Base-by-base conservation (phyloP, 1,140 invertebrate species). In the Bombus sibiricus region DNA sequence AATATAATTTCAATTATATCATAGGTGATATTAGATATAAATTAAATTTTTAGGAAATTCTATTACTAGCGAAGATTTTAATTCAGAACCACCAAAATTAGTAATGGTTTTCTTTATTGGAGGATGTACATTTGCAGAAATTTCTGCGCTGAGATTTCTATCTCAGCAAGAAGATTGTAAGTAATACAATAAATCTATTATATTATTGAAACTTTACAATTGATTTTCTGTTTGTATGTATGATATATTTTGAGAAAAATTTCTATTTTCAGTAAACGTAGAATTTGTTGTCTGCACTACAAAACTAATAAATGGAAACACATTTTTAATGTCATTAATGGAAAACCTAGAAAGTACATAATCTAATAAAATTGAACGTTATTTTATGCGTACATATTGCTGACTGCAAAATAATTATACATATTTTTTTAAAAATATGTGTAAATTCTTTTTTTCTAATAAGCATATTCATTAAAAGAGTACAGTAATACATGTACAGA, bases 41-140 rank as follows among this genome's bases (percentile, higher is more conserved):
- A 64, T 25, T 66, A 13, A 83, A 88, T 73, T 77, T 94, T 93
- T 80, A 96, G 95, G 94, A 89, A 94, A 96, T 85, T 97, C 96
- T 4, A 96, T 96, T 66, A 96, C 96, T 0, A 97, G 96, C 85
- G 96, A 97, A 89, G 96, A 96, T 85, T 97, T 97, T 0, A 95
- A 96, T 73, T 96, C 96, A 15, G 97, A 98, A 85, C 96, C 96
- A 72, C 96, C 97, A 1, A 96, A 96, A 92, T 97, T 98, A 2
- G 97, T 99, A n/a, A 94, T 99, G 10, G 98, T 99, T 1, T 98
- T 99, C 93, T 99, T 99, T 93, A 97, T 99, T 37, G 99, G 99
- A 22, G 99, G 99, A 5, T 99, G 98, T 93, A 99, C 99, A 1
- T 99, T 97, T 96, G 98, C 98, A 6, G 99, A 99, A 95, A 97